Conservation (phyloP, 2,113 vertebrate genomes). For the Colossoma macropomum region DNA sequence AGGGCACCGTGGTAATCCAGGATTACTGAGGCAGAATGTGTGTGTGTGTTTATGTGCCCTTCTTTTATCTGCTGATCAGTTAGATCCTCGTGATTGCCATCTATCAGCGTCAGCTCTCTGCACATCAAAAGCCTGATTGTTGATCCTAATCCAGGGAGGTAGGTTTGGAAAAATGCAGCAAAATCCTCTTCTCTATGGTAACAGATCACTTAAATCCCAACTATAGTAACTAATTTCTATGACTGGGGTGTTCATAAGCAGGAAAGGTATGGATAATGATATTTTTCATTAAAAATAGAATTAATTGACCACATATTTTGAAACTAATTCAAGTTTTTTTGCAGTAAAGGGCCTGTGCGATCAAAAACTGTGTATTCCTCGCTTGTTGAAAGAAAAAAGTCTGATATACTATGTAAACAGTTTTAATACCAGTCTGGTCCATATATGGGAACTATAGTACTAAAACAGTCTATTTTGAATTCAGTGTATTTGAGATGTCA, state of each 20-base stretch:
- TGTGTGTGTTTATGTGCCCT: slow-evolving; percentile 43
- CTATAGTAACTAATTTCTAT: not conserved
- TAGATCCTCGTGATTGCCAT: slow-evolving; percentile 43
- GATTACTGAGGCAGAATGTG: slow-evolving; percentile 42
- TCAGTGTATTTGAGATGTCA: no score
- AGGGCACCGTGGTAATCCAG: slow-evolving; percentile 48
- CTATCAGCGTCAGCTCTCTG: slow-evolving; percentile 34
- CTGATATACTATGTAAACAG: no score
- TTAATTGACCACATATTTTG: no score
- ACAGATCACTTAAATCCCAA: not conserved
- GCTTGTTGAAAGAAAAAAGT: no score
- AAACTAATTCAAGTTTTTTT: no score
- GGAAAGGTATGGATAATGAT: not conserved
- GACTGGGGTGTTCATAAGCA: not conserved
- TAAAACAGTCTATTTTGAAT: no score
- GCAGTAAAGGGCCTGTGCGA: no score
- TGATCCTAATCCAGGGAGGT: slow-evolving; percentile 39
- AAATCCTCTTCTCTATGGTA: not conserved
- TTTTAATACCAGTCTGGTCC: no score
- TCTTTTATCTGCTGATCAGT: slow-evolving; percentile 10
- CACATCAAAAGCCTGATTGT: slow-evolving; percentile 43
- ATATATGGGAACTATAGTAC: no score
- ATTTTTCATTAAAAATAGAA: no score
- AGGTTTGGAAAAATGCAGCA: not conserved
- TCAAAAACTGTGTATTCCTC: no score